Base-by-base conservation (phyloP, 64 coral and sea anemone genomes). In the Platygyra sinensis region DNA sequence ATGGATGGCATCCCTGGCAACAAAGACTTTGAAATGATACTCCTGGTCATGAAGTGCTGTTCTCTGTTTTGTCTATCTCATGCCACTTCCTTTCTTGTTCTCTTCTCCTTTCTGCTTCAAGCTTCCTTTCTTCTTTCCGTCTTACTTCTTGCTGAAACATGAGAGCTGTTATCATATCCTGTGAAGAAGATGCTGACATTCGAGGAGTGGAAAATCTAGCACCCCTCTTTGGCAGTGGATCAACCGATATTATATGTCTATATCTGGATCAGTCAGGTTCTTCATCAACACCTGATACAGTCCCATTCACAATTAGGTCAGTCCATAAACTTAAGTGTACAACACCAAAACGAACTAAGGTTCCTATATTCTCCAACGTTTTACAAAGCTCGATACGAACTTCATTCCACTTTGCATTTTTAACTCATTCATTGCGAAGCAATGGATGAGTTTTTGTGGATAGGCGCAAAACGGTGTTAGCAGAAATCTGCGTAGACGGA, bases 181-280 rank as follows among this genome's bases (percentile, higher is more conserved):
- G 76, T 39, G 73, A 25, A 62, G 75, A 75, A 14, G 28, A 64
- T 84, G 80, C 80, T 64, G n/a, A n/a, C n/a, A n/a, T n/a, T n/a
- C n/a, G n/a, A n/a, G n/a, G n/a, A n/a, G 52, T 65, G 19, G 16
- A 32, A n/a, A 51, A 80, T 49, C 77, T 65, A 17, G 50, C 18
- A 10, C 89, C 89, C 73, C 67, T 78, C 42, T 82, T 90, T 39
- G 89, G 52, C 13, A 91, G 49, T 52, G 89, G 89, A 50, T 91
- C 79, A 2, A 91, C 59, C 2, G 39, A 15, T 30, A 86, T 80
- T 46, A 86, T 54, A 67, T 85, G 25, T 32, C 60, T 67, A 74
- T 91, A 60, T 28, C 86, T 82, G 52, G 62, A 46, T 80, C 90
- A 91, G 36, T 91, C 90, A 16, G 80, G 80, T 61, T 91, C 90